These are phyloP conservation scores for Myotis myotis DNA, from an alignment of 2,797 vertebrate species.

Conservation along the genomic window DNA sequence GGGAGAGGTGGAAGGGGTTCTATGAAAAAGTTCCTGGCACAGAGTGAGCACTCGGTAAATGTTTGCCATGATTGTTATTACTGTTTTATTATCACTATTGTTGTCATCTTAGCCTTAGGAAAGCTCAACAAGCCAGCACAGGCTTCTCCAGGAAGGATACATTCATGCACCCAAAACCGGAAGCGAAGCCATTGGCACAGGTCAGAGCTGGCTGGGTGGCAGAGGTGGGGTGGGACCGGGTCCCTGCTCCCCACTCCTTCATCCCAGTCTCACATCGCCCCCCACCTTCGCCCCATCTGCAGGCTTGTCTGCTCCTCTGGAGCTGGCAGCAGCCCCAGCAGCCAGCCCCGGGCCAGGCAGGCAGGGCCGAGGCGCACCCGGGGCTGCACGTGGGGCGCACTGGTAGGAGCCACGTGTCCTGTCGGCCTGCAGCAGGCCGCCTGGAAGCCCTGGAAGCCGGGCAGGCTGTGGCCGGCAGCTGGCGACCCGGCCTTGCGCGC, in stretches of 20 bases:
- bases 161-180: rapidly evolving
- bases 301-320: background rate
- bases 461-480: background rate
- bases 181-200: background rate
- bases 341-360: background rate
- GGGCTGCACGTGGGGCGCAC: background rate
- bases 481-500: background rate
- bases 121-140: background rate
- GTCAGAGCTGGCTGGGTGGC: rapidly evolving
- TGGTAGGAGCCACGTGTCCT: constrained; percentile 29
- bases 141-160: background rate
- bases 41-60: background rate
- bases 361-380: background rate
- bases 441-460: background rate
- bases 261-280: background rate
- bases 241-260: background rate
- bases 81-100: background rate
- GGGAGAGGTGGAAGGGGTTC: background rate
- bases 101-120: background rate
- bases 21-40: background rate
- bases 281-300: background rate
- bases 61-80: background rate
- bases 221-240: rapidly evolving
- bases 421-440: background rate
- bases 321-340: background rate